Conservation (phyloP, 2,797 vertebrate species). For the Kryptopterus vitreolus region DNA sequence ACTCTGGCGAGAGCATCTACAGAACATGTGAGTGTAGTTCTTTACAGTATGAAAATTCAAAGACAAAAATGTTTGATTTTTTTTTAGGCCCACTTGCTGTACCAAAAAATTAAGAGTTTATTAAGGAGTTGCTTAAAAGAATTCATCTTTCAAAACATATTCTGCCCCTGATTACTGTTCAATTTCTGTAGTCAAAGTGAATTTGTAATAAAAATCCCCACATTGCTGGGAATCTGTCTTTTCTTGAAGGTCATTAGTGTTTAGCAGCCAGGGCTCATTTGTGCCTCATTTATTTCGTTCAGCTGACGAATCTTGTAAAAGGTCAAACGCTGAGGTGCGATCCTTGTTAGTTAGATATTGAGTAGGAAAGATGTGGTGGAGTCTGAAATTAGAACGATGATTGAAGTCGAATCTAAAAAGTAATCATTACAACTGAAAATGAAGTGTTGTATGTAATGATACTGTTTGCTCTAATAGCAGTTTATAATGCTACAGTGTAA, state of each 20-base stretch:
- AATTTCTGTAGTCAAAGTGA: background rate
- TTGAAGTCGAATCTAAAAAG: background rate
- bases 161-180: background rate
- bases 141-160: background rate
- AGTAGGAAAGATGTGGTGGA: no score
- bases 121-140: background rate
- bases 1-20: no score
- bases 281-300: background rate
- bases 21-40: no score
- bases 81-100: background rate
- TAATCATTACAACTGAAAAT: background rate
- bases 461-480: no score
- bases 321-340: conserved; percentile 14
- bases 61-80: no score
- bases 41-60: no score
- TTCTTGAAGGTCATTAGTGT: conserved; percentile 10
- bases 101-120: background rate
- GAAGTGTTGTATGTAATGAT: background rate
- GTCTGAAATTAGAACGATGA: conserved; percentile 11
- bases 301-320: background rate
- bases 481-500: no score
- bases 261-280: conserved; percentile 4
- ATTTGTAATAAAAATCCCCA: background rate
- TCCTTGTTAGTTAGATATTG: background rate
- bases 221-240: background rate